Evolutionary conservation across 2,888 invertebrate genomes (phyloP), one percentile per base, ranked within the genome.

Genomic region (Epinotia nisella): DNA sequence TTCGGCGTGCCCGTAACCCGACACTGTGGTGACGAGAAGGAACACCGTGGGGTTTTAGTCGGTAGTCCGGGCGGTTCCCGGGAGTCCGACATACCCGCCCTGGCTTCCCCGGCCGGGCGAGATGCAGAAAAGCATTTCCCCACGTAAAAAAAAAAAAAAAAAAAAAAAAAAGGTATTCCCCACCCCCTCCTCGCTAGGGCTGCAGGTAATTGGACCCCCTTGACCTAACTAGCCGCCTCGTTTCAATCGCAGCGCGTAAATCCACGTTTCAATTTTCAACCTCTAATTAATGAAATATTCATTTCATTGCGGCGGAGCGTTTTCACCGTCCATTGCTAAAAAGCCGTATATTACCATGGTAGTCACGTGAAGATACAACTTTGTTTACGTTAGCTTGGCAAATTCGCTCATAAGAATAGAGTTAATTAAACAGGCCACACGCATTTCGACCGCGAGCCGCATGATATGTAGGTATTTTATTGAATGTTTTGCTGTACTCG

Each of bases 231-330:
- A 41, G 66, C 55, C 39, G 35, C 53, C 39, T n/a, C 41, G 41
- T 56, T 64, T 66, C 41, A 56, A 56, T 41, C 55, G 53, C 39
- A 21, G 21, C 21, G 53, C 55, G 65, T 53, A 65, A 53, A 21
- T 55, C 13, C 64, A 19, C 39, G 55, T 55, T 66, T 56, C 15
- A 66, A 56, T 66, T 66, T 66, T 66, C 49, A 10, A 66, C 55
- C 55, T 24, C 55, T 66, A 66, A 55, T 66, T 66, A 66, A 66
- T 56, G 66, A 66, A 56, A 66, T 66, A 66, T 66, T 66, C 21
- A 56, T 55, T 66, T 66, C 3, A 41, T 66, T 66, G 39, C 39
- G 41, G 24, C 66, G 55, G n/a, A 41, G 21, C 21, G 21, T 19
- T 56, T 65, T 45, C 24, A 2, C 62, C 24, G 49, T 29, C 15